phyloP scores from a whole-genome alignment of 2,113 vertebrate species.

The Chaetorhynchus papuensis region DNA sequence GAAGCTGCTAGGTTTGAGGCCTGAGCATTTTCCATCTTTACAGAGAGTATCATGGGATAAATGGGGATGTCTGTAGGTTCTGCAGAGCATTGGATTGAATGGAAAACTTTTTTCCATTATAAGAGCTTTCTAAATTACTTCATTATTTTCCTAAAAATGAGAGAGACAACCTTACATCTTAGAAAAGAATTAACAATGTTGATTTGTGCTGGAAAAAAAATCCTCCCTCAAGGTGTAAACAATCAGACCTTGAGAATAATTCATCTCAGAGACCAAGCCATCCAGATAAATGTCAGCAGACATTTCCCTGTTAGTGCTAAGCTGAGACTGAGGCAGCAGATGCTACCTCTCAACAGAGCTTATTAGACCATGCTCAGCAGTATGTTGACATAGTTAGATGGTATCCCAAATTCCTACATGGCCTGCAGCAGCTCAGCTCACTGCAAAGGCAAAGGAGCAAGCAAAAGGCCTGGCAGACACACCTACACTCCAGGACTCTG shows the following conservation, averaged over 20 bases:
- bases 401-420: background rate
- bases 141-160: background rate
- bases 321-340: background rate
- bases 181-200: background rate
- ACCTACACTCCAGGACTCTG: background rate
- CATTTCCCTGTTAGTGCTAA: background rate
- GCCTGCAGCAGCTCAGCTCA: background rate
- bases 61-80: background rate
- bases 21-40: background rate
- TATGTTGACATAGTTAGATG: background rate
- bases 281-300: background rate
- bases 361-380: background rate
- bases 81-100: background rate
- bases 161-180: background rate
- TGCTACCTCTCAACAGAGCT: conserved; percentile 27
- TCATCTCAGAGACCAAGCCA: background rate
- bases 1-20: background rate
- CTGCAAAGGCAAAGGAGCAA: background rate
- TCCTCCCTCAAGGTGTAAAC: background rate
- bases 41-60: background rate
- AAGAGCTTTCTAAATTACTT: background rate
- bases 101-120: background rate
- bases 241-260: background rate
- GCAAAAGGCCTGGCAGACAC: background rate
- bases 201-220: background rate